Conservation (phyloP, 2,888 invertebrate species). For the Hirtodrosophila trivittata region DNA sequence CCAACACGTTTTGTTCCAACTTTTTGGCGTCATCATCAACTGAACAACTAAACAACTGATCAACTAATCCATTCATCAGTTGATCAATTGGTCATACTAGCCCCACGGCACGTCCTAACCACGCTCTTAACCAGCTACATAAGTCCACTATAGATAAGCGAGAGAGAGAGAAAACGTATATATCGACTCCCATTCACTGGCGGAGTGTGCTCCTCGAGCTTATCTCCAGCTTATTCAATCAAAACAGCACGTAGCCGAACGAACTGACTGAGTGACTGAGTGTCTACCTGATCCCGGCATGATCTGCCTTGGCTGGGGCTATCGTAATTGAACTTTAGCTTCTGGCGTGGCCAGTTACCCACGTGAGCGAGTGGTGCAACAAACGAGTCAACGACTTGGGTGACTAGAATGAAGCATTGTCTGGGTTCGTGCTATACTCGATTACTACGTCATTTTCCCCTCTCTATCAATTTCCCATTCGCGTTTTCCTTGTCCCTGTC, state of each 20-base stretch:
- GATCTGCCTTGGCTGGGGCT: background rate
- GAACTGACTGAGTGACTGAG: conserved; percentile 1
- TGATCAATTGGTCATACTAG: background rate
- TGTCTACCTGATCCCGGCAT: conserved; percentile 9
- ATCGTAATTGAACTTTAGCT: conserved; percentile 39
- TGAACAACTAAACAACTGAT: background rate
- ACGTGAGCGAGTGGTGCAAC: conserved; percentile 50
- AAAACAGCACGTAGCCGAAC: conserved; percentile 51
- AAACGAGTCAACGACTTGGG: conserved; percentile 9
- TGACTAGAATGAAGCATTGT: conserved; percentile 2
- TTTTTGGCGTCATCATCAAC: background rate
- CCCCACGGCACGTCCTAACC: conserved; percentile 28
- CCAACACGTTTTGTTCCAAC: conserved; percentile 22
- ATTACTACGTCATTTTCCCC: background rate
- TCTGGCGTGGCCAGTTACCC: background rate
- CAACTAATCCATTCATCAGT: conserved; percentile 5
- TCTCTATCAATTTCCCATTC: background rate
- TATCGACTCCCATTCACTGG: conserved; percentile 24
- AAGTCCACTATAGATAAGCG: background rate
- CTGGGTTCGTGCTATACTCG: conserved; percentile 26
- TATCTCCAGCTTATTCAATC: background rate
- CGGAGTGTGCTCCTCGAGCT: conserved; percentile 3
- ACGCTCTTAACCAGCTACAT: conserved; percentile 20
- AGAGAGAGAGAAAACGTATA: too few species aligned
- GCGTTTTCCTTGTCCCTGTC: conserved; percentile 3